Conservation (phyloP, 2,888 invertebrate species). For the Eugnorisma glareosa region DNA sequence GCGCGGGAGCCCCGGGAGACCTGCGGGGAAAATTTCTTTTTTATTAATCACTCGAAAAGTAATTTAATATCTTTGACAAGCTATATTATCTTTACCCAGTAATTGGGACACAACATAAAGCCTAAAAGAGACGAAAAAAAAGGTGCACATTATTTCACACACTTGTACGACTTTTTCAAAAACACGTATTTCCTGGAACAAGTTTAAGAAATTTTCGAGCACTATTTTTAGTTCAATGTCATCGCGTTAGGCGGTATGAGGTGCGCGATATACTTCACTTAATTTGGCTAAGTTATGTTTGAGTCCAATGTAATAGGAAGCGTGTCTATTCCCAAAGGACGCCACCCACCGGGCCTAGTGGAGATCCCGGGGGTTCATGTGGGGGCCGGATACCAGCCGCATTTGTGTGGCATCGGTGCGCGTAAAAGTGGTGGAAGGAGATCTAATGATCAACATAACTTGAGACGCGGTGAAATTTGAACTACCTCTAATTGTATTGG, state of each 20-base stretch:
- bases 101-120: not conserved
- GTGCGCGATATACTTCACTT: not conserved
- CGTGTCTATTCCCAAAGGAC: not conserved
- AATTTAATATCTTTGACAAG: no score
- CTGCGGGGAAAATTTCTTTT: not conserved
- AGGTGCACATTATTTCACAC: no score
- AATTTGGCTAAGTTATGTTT: not conserved
- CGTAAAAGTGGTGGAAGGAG: not conserved
- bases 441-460: not conserved
- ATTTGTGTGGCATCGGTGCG: not conserved
- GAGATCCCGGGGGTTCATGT: not conserved
- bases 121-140: not conserved
- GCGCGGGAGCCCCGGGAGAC: slow-evolving; percentile 78
- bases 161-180: no score
- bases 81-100: not conserved
- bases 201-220: no score
- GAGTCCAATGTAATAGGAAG: not conserved
- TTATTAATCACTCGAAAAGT: not conserved
- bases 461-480: not conserved
- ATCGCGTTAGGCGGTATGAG: no score
- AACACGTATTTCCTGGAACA: no score
- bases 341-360: not conserved
- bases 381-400: not conserved
- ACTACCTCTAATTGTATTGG: not conserved
- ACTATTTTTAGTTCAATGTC: no score